These are phyloP conservation scores for Pachypanchax playfairii DNA, from an alignment of 2,113 vertebrate genomes.

Conservation along the genomic window DNA sequence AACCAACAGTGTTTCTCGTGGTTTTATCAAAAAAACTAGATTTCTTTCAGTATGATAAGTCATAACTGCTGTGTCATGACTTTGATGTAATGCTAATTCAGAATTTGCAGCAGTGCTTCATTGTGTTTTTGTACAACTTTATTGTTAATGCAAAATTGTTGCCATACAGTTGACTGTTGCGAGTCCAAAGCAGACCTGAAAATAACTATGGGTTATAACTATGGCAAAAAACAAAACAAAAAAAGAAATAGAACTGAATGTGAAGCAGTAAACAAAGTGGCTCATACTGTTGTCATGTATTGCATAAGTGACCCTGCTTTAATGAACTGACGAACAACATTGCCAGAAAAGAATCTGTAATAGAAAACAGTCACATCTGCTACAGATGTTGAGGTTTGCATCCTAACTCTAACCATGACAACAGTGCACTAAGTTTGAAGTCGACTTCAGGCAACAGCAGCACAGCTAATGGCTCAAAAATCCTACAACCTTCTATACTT, in stretches of 20 bases:
- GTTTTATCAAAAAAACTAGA: slow-evolving; percentile 37
- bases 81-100: too few relatives aligned
- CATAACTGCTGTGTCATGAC: slow-evolving; percentile 28
- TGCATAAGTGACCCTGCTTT: slow-evolving; percentile 4
- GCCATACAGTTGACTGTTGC: too few relatives aligned
- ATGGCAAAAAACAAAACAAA: too few relatives aligned
- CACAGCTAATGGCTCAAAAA: slow-evolving; percentile 2
- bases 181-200: too few relatives aligned
- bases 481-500: too few relatives aligned
- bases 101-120: too few relatives aligned
- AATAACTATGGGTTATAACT: too few relatives aligned
- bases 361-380: slow-evolving; percentile 9
- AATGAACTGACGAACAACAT: background rate
- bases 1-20: slow-evolving; percentile 18
- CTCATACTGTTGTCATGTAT: slow-evolving; percentile 17
- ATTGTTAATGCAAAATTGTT: too few relatives aligned
- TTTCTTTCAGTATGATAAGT: slow-evolving; percentile 32
- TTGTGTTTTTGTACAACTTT: too few relatives aligned
- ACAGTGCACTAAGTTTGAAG: slow-evolving; percentile 5
- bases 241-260: too few relatives aligned
- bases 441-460: slow-evolving; percentile 9
- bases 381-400: background rate
- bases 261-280: slow-evolving; percentile 14
- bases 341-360: slow-evolving; percentile 8
- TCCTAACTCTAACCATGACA: slow-evolving; percentile 2